Base-by-base conservation (phyloP, 2,888 invertebrate genomes). In the Galeruca laticollis region DNA sequence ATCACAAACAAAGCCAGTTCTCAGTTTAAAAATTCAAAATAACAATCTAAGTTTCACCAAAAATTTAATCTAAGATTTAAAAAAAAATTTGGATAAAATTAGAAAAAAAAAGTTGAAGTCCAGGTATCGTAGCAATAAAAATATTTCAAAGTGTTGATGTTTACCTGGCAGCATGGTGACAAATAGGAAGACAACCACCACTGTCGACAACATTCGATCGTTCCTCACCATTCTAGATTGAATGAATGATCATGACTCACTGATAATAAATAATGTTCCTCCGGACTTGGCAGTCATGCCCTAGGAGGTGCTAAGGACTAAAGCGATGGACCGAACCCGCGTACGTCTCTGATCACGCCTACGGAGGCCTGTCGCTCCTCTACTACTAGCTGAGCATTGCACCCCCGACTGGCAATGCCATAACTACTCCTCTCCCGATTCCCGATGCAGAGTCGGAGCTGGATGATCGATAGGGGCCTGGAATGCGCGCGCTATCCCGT, bases 251-350 rank as follows among this genome's bases (percentile, higher is more conserved):
- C 84, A 84, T 82, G 82, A 81, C 81, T 82, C 77, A 73, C 57
- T 56, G 62, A 74, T 77, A 76, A 47, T 47, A 47, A 47, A 47
- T 47, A 79, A 81, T 78, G 79, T 76, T 80, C 84, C 83, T 76
- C 83, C 84, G 74, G 83, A 84, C 80, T 83, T 83, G 81, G 84
- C 84, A 82, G 84, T 84, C 84, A 85, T 85, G 80, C 83, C 82
- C 78, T 75, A 75, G 78, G 76, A 76, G 76, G 77, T 79, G 77
- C 76, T 76, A 75, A 73, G 73, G 76, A 75, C 77, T 72, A 47
- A 66, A 73, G 76, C 75, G 64, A 70, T 70, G 59, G 68, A 69
- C 60, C 72, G 68, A 56, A 57, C 35, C 57, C 68, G 54, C 66
- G 66, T 60, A 66, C 62, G 64, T 70, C 49, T 72, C 63, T 73